Evolutionary conservation across 1,140 invertebrate species (phyloP).

Genomic region (Camponotus floridanus): DNA sequence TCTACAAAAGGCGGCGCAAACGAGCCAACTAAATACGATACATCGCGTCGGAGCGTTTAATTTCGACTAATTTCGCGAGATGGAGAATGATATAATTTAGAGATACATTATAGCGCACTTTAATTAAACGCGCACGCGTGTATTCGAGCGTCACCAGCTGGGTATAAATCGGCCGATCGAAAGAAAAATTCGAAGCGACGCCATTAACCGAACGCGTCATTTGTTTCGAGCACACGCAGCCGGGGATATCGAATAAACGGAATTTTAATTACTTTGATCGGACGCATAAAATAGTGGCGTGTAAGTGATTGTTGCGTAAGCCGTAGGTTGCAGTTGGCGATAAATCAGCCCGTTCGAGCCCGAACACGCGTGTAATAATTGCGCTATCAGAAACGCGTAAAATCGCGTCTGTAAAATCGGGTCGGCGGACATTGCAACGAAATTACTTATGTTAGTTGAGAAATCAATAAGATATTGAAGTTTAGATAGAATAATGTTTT

Average conservation of each 20-base stretch:
- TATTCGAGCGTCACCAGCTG: not conserved
- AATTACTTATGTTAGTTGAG: slow-evolving; percentile 31
- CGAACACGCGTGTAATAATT: slow-evolving; percentile 57
- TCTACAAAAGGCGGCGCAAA: slow-evolving; percentile 7
- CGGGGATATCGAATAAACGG: slow-evolving; percentile 34
- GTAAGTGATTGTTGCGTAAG: slow-evolving; percentile 49
- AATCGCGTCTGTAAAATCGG: slow-evolving; percentile 38
- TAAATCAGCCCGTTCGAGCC: slow-evolving; percentile 50
- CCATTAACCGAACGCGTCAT: slow-evolving; percentile 67
- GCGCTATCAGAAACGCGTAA: slow-evolving; percentile 41
- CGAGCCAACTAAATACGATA: not conserved
- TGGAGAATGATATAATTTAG: slow-evolving; percentile 25
- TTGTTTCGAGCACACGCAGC: slow-evolving; percentile 42
- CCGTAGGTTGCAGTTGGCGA: slow-evolving; percentile 1
- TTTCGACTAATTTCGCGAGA: slow-evolving; percentile 16
- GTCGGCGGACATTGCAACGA: slow-evolving; percentile 49
- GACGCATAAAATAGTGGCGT: slow-evolving; percentile 43
- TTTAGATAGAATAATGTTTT: too few relatives aligned
- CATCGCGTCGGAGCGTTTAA: slow-evolving; percentile 19
- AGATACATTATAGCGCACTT: slow-evolving; percentile 25
- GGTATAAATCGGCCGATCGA: slow-evolving; percentile 52
- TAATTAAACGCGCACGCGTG: slow-evolving; percentile 51
- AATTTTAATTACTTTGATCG: slow-evolving; percentile 67
- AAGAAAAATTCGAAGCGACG: slow-evolving; percentile 23
- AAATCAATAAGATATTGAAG: too few relatives aligned